Base-by-base conservation (phyloP, 2,797 vertebrate genomes). In the Coregonus ussuriensis region DNA sequence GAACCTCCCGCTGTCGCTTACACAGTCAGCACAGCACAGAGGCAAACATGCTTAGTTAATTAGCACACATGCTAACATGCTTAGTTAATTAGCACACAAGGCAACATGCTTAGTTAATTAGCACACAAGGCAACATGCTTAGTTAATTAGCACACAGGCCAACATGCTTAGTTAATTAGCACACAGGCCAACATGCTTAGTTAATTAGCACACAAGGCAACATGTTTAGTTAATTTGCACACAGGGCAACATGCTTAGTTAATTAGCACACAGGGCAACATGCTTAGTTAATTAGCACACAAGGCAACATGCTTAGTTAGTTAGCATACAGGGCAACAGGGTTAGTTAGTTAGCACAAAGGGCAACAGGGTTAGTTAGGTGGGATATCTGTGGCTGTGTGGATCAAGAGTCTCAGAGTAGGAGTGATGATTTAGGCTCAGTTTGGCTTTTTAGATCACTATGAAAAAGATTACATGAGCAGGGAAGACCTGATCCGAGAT, bases 1-100 rank as follows among this genome's bases (percentile, higher is more conserved):
- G 73, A 47, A 88, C 82, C 0, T 85, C 35, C 4, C 68, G 82
- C 37, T 85, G 91, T 83, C 85, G 88, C 89, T 97, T 98, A 63
- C 33, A 73, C 1, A 37, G 41, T 41, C 21, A 31, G 5, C 9
- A n/a, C 31, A 74, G 6, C 6, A 41, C 6, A 53, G 4, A 53
- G 11, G 52, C 14, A 1, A 62, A 62, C 21, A 62, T 62, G 56
- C 56, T 25, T 21, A 56, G 15, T 56, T 56, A 56, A 18, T 56
- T 16, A 18, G 53, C 53, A 56, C 53, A 56, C 53, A 18, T 1
- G 53, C 3, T 1, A 56, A 56, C 5, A 18, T 18, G 53, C 53
- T 56, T 3, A 59, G 56, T 56, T 56, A 56, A 18, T 62, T n/a
- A 62, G n/a, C 25, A 25, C 25, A 25, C 25, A 25, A 25, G 25